Evolutionary conservation across 1,140 invertebrate species (phyloP).

Genomic region (Meloidogyne hapla): DNA sequence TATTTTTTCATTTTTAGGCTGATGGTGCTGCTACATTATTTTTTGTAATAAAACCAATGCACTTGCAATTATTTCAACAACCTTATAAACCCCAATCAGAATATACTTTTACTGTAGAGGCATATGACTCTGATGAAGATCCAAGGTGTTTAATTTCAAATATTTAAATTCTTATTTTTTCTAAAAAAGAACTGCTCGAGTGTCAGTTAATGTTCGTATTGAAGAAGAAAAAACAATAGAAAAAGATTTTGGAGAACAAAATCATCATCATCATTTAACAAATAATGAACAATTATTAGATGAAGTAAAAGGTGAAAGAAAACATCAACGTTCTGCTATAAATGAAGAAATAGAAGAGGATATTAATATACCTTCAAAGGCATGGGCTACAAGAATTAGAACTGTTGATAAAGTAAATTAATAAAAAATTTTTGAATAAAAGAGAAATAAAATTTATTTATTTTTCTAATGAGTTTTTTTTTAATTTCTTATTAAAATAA

Average conservation of each 20-base stretch:
- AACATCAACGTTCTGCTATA: neutral
- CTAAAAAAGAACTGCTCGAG: constrained; percentile 39
- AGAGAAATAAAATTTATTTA: too few species aligned
- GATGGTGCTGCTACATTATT: constrained; percentile 49
- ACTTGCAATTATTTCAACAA: constrained; percentile 11
- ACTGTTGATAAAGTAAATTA: neutral
- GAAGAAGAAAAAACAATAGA: constrained; percentile 8
- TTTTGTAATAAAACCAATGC: constrained; percentile 31
- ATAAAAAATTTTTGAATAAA: too few species aligned
- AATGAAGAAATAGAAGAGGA: neutral
- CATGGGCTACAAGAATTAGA: constrained; percentile 2
- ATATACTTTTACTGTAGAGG: constrained; percentile 51
- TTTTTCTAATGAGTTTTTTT: too few species aligned
- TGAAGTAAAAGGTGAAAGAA: neutral
- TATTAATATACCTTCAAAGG: neutral
- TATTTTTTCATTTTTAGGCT: constrained; percentile 25
- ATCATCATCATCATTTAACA: neutral
- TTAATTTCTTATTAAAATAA: too few species aligned
- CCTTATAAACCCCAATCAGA: constrained; percentile 36
- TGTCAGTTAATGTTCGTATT: constrained; percentile 38
- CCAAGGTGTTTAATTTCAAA: constrained; percentile 28
- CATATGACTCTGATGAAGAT: constrained; percentile 46
- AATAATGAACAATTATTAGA: neutral
- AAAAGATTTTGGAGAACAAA: neutral
- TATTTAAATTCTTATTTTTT: constrained; percentile 10